Evolutionary conservation across 2,113 vertebrate species (phyloP).

Genomic region (Arvicanthis niloticus): DNA sequence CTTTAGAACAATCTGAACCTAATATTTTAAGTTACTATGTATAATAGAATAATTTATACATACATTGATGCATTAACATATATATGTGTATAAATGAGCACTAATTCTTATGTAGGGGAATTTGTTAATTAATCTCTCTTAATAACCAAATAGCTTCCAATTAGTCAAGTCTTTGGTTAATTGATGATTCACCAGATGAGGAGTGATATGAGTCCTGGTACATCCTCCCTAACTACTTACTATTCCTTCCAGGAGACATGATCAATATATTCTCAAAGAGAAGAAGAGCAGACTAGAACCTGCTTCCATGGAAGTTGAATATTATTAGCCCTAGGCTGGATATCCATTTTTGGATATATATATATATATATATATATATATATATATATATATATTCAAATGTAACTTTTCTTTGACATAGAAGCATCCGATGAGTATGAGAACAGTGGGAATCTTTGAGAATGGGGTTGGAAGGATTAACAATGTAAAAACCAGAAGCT

Average conservation of each 20-base stretch:
- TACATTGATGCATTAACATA: slow-evolving; percentile 15
- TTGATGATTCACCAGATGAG: slow-evolving; percentile 73
- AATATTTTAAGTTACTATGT: slow-evolving; percentile 58
- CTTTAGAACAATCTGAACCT: slow-evolving; percentile 52
- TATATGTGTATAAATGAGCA: slow-evolving; percentile 56
- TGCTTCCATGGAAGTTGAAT: slow-evolving; percentile 16
- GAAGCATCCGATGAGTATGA: not conserved
- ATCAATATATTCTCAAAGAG: slow-evolving; percentile 46
- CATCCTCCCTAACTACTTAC: slow-evolving; percentile 40
- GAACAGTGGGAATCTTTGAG: not conserved
- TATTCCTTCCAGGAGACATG: slow-evolving; percentile 55
- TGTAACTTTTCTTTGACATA: slow-evolving; percentile 40
- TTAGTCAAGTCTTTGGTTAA: slow-evolving; percentile 74
- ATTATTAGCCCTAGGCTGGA: slow-evolving; percentile 50
- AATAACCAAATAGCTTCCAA: slow-evolving; percentile 71
- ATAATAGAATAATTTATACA: slow-evolving; percentile 51
- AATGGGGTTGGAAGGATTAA: not conserved
- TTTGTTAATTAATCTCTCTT: slow-evolving; percentile 77
- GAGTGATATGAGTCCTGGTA: slow-evolving; percentile 55
- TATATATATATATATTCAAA: not conserved
- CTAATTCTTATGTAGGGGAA: slow-evolving; percentile 54
- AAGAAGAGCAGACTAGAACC: slow-evolving; percentile 17
- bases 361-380: no score
- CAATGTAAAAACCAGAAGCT: not conserved
- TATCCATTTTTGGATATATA: not conserved